Conservation (phyloP, 1,140 invertebrate genomes). For the Berghia stephanieae region DNA sequence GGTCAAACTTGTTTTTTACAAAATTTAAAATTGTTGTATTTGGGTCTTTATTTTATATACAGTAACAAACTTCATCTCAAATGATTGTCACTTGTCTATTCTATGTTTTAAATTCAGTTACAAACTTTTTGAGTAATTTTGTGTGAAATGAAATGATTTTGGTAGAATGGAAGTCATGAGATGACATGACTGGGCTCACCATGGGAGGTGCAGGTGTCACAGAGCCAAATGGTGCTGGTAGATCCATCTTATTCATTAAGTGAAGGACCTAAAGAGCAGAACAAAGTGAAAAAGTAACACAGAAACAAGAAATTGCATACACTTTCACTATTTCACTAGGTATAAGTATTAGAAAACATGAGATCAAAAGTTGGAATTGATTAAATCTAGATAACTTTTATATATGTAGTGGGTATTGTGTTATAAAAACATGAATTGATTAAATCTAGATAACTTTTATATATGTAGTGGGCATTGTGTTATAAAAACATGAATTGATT, state of each 20-base stretch:
- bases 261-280: conserved; percentile 75
- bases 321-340: neutral
- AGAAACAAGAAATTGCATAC: neutral
- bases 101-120: conserved; percentile 67
- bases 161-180: neutral
- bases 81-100: neutral
- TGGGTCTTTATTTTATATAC: too few species aligned
- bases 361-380: neutral
- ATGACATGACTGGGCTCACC: conserved; percentile 30
- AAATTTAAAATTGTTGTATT: too few species aligned
- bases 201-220: conserved; percentile 58
- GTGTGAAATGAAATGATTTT: conserved; percentile 30
- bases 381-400: neutral
- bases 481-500: neutral
- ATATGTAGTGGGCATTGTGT: too few species aligned
- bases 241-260: conserved; percentile 95
- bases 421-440: neutral
- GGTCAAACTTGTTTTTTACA: too few species aligned
- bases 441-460: neutral
- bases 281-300: neutral
- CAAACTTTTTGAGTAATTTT: conserved; percentile 84
- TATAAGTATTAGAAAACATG: neutral
- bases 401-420: too few species aligned
- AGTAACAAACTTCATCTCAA: neutral
- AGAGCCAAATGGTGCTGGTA: conserved; percentile 83